Base-by-base conservation (phyloP, 64 coral and sea anemone genomes). In the Montipora foliosa region DNA sequence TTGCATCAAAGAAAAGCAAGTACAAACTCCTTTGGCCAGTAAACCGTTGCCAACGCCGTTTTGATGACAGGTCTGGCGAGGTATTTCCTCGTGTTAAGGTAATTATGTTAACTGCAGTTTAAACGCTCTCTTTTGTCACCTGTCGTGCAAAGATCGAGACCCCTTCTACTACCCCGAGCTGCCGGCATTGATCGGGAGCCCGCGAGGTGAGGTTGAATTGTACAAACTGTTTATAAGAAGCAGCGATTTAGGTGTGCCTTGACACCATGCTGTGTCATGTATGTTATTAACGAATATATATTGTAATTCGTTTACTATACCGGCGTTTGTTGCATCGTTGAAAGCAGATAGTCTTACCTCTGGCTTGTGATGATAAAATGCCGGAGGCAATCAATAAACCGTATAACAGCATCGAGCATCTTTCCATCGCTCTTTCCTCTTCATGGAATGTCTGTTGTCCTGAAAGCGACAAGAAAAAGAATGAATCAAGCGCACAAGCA, bases 51-150 rank as follows among this genome's bases (percentile, higher is more conserved):
- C 14, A 7, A 64, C 61, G 12, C 61, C 14, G 61, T 57, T 12
- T 64, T 64, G 3, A 16, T 86, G 67, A 58, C 80, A 91, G n/a
- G 69, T 72, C 61, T 72, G 68, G 76, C 47, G 71, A 60, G 57
- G 53, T 52, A 52, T 83, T 82, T 83, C 49, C 51, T 45, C 52
- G 50, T 80, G 66, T 53, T 81, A 79, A 88, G 60, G 49, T 93
- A 88, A 93, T 79, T 87, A 70, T 57, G 58, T 87, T 87, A 93
- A 80, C 73, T 87, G 58, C 55, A 66, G 62, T 78, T 93, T 93
- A 93, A 93, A 93, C 86, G 84, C 75, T 93, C 82, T 93, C 92
- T 87, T 93, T 93, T 93, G 84, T 93, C 59, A 49, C 60, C 70
- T 62, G 55, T 58, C 16, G 13, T 13, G 13, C 19, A 76, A 59